These are phyloP conservation scores for Eupithecia tripunctaria DNA, from an alignment of 2,888 invertebrate genomes.

Conservation along the genomic window DNA sequence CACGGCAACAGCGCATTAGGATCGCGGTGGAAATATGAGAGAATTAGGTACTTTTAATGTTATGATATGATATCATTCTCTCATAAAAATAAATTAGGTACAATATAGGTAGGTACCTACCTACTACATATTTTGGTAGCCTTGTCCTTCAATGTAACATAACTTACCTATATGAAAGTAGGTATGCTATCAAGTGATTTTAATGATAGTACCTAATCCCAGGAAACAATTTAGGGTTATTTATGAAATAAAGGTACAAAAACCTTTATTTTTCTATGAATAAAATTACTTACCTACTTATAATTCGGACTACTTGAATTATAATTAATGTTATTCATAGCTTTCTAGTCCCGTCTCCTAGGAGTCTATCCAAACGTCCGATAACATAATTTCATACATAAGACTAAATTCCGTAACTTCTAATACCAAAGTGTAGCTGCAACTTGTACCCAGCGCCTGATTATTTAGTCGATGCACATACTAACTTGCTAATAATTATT, in stretches of 20 bases:
- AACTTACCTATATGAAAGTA: too few species aligned
- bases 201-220: too few species aligned
- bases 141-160: not conserved
- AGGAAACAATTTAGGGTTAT: too few species aligned
- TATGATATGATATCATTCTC: not conserved
- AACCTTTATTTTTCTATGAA: too few species aligned
- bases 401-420: not conserved
- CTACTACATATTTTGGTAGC: not conserved
- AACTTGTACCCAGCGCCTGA: slow-evolving; percentile 48
- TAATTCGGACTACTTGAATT: too few species aligned
- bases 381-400: too few species aligned
- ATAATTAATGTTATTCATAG: too few species aligned
- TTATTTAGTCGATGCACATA: slow-evolving; percentile 49
- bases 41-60: slow-evolving; percentile 16
- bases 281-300: too few species aligned
- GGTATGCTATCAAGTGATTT: too few species aligned
- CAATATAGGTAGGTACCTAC: not conserved
- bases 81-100: slow-evolving; percentile 9
- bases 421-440: not conserved
- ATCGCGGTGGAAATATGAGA: slow-evolving; percentile 5
- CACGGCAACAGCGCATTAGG: slow-evolving; percentile 20
- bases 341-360: too few species aligned
- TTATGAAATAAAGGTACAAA: too few species aligned
- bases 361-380: too few species aligned
- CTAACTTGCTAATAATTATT: slow-evolving; percentile 53